Base-by-base conservation (phyloP, 2,797 vertebrate genomes). In the Sebastolobus alascanus region DNA sequence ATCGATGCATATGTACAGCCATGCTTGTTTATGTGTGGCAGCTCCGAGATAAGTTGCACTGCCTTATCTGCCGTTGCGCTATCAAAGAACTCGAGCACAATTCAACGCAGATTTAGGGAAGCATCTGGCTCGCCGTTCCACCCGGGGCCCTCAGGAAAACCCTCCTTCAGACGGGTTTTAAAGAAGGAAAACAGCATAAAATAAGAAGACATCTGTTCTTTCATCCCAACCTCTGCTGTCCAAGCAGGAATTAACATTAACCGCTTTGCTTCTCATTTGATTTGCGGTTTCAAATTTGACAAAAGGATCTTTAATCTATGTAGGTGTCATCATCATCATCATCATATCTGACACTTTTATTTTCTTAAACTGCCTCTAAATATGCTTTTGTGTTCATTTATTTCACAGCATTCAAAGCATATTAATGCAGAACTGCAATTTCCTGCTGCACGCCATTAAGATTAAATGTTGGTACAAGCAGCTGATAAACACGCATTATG, bases 1-100 rank as follows among this genome's bases (percentile, higher is more conserved):
- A 85, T 82, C 70, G 35, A 82, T 80, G 72, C 65, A 76, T 58
- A 73, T 37, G 75, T 74, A 68, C 71, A 73, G 64, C 79, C 20
- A 18, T 52, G 88, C 84, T 84, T 88, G 82, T 92, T 88, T 93
- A 81, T 77, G 77, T 81, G 86, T 89, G 77, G 86, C 87, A 84
- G 89, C 87, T 71, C 75, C 13, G 0, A 86, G 90, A 91, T 92
- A 90, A 91, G 78, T 86, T 60, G 76, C 79, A 68, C 68, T 5
- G 52, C 68, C 77, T 87, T 90, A 93, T 91, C 90, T 89, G 22
- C 67, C 5, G 7, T 8, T 10, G 76, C 18, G 52, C 71, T 83
- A 87, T 91, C 90, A 85, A 84, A 83, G 82, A 87, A 82, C 69
- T 86, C 60, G 25, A 83, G 88, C 83, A 50, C 70, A 77, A 89